Base-by-base conservation (phyloP, 2,113 vertebrate species). In the Toxotes chatareus region DNA sequence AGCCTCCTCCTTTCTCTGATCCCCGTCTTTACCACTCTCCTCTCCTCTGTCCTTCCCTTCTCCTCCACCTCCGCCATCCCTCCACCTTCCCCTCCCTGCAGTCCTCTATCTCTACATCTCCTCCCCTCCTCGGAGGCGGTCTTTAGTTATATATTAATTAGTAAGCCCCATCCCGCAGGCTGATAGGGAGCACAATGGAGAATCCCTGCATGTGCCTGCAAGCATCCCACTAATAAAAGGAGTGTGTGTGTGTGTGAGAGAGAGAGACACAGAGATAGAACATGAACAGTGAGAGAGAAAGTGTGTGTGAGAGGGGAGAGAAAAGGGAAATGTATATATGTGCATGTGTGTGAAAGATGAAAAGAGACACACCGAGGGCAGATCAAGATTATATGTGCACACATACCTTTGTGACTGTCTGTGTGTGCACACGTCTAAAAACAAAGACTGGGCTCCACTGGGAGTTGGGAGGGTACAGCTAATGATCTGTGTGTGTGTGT, bases 81-180 rank as follows among this genome's bases (percentile, higher is more conserved):
- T 75, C 86, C 78, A 60, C 71, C 67, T 69, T 63, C 79, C 71
- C 63, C 69, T 76, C 80, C 65, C 61, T 75, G 44, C 59, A 59
- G 17, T 67, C 82, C 64, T 79, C 80, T 76, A 88, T 92, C 91
- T 74, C 68, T 21, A 27, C 73, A 84, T 86, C 92, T 86, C 89
- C 82, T 73, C 82, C 82, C 73, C 57, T 78, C 79, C 89, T 94
- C 21, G 57, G 85, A 92, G 88, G 89, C 79, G 31, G 85, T 82
- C 89, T 89, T 89, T 86, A 73, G 92, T 93, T 93, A 93, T 90
- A 93, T 94, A 93, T 94, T 94, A 94, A 94, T 93, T 94, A 94
- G 92, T 75, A 82, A 83, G 71, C 73, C 85, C 82, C 87, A 79
- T 92, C 90, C 90, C 76, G 85, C 89, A 64, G 89, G 91, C 92